These are phyloP conservation scores for Boulengeromyrus knoepffleri DNA, from an alignment of 2,113 vertebrate genomes.

Conservation along the genomic window DNA sequence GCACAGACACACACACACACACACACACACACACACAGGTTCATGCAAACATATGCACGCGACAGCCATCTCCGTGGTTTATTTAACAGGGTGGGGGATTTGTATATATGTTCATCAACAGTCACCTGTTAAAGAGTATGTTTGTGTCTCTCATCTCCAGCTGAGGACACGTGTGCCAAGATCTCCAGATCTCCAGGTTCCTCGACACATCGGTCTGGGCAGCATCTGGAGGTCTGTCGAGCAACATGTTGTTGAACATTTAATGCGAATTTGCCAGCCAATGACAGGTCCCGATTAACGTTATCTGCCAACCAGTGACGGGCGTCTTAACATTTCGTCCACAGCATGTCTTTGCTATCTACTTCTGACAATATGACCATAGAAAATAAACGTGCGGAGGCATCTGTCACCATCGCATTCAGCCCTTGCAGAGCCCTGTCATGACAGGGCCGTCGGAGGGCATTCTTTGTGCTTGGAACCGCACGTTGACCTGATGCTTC, in stretches of 20 bases:
- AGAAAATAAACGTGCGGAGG: background rate
- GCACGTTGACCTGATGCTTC: background rate
- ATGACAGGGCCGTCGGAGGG: background rate
- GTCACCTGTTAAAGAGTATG: background rate
- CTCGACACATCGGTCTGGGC: background rate
- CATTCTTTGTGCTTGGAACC: background rate
- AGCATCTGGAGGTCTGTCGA: background rate
- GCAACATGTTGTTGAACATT: background rate
- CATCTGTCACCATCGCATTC: background rate
- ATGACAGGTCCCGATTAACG: background rate
- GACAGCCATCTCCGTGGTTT: constrained; percentile 10
- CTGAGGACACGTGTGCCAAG: background rate
- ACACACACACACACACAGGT: constrained; percentile 16
- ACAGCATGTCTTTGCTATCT: background rate
- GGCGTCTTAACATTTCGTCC: too few species aligned
- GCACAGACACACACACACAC: constrained; percentile 12
- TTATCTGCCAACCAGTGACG: background rate
- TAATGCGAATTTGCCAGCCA: background rate
- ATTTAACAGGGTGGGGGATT: constrained; percentile 11
- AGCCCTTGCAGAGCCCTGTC: background rate
- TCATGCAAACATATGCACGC: background rate
- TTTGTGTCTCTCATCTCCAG: background rate
- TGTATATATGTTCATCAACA: background rate
- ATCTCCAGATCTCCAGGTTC: background rate
- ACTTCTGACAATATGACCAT: background rate